phyloP scores from a whole-genome alignment of 1,140 invertebrate genomes.

The Diabrotica undecimpunctata region DNA sequence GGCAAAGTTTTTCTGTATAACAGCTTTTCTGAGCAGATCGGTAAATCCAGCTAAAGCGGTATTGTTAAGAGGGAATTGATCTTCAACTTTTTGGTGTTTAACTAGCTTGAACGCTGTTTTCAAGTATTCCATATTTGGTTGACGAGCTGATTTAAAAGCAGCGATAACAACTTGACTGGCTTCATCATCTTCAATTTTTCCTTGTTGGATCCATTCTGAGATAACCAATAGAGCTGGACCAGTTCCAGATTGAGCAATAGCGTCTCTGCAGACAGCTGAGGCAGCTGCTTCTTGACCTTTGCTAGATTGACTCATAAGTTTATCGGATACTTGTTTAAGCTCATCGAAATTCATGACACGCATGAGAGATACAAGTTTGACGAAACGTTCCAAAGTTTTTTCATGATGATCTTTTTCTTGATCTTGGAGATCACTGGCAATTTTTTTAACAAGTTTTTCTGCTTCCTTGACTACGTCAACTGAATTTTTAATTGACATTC shows the following conservation, averaged over 20 bases:
- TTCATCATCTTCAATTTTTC: conserved; percentile 53
- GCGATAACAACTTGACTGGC: conserved; percentile 54
- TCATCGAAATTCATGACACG: conserved; percentile 55
- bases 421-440: conserved; percentile 56
- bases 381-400: conserved; percentile 59
- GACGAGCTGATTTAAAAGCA: conserved; percentile 51
- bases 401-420: conserved; percentile 53
- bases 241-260: conserved; percentile 61
- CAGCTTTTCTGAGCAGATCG: conserved; percentile 57
- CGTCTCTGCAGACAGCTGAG: conserved; percentile 60
- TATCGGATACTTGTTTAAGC: conserved; percentile 37
- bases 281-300: conserved; percentile 43
- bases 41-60: conserved; percentile 56
- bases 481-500: conserved; percentile 46
- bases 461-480: conserved; percentile 45
- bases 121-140: conserved; percentile 62
- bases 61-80: conserved; percentile 50
- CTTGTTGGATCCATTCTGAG: conserved; percentile 55
- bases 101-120: conserved; percentile 54
- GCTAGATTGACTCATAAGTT: conserved; percentile 49
- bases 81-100: conserved; percentile 48
- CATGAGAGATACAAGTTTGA: conserved; percentile 54
- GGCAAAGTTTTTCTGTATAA: conserved; percentile 53
- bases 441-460: conserved; percentile 53
- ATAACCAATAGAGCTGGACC: conserved; percentile 60